Base-by-base conservation (phyloP, 1,140 invertebrate genomes). In the Drosophila ficusphila region DNA sequence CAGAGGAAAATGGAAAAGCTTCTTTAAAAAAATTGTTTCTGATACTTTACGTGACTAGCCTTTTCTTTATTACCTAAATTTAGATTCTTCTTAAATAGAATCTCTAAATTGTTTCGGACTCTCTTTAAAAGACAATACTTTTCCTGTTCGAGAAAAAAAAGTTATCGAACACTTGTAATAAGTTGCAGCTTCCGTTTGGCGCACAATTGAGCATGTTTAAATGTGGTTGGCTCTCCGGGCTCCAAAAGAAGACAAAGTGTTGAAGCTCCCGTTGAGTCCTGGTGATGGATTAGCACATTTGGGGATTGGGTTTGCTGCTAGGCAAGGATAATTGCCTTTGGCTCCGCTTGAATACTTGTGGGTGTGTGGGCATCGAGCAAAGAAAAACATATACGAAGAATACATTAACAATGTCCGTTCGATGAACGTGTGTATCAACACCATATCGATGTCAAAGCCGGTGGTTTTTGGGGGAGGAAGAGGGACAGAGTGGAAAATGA, bases 221-320 rank as follows among this genome's bases (percentile, higher is more conserved):
- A 53, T 18, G 33, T 18, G 23, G n/a, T 14, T 51, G 7, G 52
- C 25, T 60, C 23, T 14, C 11, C 33, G 42, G 34, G 4, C 39
- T 7, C 14, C n/a, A 4, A 53, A 62, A 42, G 42, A 39, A 41
- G 48, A 39, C 42, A 41, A 58, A 61, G 72, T 62, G 76, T 60
- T 74, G 69, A 71, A 53, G 57, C 65, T 54, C 46, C 53, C 27
- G 44, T 53, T 44, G 56, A 57, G 57, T 34, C 52, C 33, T 56
- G 53, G 77, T 82, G 78, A 82, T 77, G 74, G 78, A 82, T 82
- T 83, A 74, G 61, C 58, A 67, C 42, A 75, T 61, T 74, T 70
- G 61, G 74, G 61, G 48, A 68, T 70, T 82, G 56, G 51, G 36
- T 51, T 19, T 49, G 19, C 27, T 39, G 62, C 62, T 49, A 41